These are phyloP conservation scores for Acipenser transmontanus DNA, from an alignment of 2,797 vertebrate species.

Conservation along the genomic window DNA sequence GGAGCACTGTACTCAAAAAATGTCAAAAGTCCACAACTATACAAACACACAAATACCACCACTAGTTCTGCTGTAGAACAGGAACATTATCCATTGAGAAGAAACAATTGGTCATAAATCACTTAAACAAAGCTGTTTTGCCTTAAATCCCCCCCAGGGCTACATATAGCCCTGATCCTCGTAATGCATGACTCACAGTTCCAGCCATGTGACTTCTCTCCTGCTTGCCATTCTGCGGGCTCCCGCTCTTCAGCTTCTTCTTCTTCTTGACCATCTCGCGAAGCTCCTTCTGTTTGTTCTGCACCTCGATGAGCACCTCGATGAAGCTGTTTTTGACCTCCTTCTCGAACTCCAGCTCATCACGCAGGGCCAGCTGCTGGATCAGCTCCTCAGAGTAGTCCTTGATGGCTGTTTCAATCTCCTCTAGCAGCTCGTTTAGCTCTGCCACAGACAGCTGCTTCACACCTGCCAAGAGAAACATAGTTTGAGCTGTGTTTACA, in stretches of 20 bases:
- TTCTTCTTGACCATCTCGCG: conserved; percentile 89
- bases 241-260: conserved; percentile 74
- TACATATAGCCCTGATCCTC: no score
- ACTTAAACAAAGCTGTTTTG: no score
- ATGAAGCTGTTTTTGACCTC: conserved; percentile 99
- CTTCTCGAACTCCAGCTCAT: conserved; percentile 95
- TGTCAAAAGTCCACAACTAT: no score
- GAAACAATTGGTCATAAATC: no score
- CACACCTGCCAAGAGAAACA: conserved; percentile 57
- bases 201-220: conserved; percentile 75
- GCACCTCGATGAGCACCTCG: conserved; percentile 91
- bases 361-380: conserved; percentile 86
- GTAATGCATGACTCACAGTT: conserved; percentile 66
- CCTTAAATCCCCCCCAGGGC: no score
- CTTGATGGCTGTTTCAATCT: conserved; percentile 84
- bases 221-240: conserved; percentile 61
- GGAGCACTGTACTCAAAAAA: no score
- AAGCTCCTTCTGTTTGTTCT: conserved; percentile 95
- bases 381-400: conserved; percentile 91
- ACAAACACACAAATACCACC: no score
- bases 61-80: no score
- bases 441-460: conserved; percentile 76
- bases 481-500: neutral
- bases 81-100: no score
- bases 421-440: conserved; percentile 83